Conservation (phyloP, 2,797 vertebrate genomes). For the Galago senegalensis region DNA sequence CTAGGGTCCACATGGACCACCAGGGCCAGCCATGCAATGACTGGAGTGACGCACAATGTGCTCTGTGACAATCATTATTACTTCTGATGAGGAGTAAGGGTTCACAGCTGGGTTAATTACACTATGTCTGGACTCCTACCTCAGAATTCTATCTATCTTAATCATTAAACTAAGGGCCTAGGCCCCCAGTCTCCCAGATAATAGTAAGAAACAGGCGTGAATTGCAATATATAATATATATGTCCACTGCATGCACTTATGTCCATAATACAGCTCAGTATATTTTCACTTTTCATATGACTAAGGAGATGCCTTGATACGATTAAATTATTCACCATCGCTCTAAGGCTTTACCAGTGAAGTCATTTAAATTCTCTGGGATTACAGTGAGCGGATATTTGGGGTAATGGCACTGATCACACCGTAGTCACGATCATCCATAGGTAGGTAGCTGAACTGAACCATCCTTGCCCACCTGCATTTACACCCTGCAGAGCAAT, state of each 20-base stretch:
- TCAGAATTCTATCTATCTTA: background rate
- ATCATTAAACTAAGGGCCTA: background rate
- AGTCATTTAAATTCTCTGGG: constrained; percentile 75
- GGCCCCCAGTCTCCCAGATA: background rate
- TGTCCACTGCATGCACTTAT: background rate
- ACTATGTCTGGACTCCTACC: background rate
- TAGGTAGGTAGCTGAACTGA: constrained; percentile 66
- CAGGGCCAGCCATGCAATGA: background rate
- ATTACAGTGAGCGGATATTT: constrained; percentile 82
- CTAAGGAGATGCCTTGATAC: background rate
- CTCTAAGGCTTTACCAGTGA: constrained; percentile 35
- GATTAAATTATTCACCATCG: constrained; percentile 58
- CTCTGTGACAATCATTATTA: background rate
- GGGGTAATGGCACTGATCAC: constrained; percentile 74
- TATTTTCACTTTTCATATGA: constrained; percentile 36
- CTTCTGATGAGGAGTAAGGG: background rate
- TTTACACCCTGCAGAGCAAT: constrained; percentile 76
- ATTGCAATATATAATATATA: background rate
- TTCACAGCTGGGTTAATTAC: background rate
- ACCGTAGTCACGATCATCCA: constrained; percentile 22
- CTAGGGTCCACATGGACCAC: background rate
- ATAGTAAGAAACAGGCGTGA: background rate
- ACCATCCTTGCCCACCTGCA: constrained; percentile 80
- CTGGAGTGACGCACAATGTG: background rate
- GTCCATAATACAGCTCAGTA: background rate